A percentile compares a stretch with the other conserved stretches of the same genome.
phyloP scores from a whole-genome alignment of 2,888 invertebrate species.

The Megalurothrips usitatus region DNA sequence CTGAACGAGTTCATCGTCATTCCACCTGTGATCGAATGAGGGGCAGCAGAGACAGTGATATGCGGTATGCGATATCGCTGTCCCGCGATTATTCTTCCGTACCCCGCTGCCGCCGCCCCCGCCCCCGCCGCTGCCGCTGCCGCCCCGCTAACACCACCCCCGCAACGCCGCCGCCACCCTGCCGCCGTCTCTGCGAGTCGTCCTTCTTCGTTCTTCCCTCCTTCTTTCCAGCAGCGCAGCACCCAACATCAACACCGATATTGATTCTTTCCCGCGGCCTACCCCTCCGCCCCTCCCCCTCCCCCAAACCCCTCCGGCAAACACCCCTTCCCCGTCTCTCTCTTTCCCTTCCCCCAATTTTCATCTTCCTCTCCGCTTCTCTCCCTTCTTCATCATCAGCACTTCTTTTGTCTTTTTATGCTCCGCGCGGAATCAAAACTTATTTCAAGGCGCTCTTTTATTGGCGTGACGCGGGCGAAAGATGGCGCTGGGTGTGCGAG shows the following conservation, averaged over 20 bases:
- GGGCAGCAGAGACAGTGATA: background rate
- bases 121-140: background rate
- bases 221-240: slow-evolving; percentile 11
- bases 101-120: background rate
- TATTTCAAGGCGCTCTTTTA: slow-evolving; percentile 5
- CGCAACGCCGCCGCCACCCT: background rate
- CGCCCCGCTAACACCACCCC: background rate
- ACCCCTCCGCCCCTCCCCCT: background rate
- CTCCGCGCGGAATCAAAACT: slow-evolving; percentile 16
- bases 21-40: background rate
- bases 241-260: slow-evolving; percentile 9
- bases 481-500: background rate
- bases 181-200: background rate
- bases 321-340: background rate
- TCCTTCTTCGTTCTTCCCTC: slow-evolving; percentile 1
- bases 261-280: slow-evolving; percentile 11
- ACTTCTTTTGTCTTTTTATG: slow-evolving; percentile 23
- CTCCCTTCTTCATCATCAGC: background rate
- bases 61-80: background rate
- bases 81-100: background rate
- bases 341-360: background rate
- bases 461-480: background rate
- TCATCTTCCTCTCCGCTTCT: background rate
- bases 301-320: background rate
- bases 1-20: too few species aligned